Conservation (phyloP, 2,888 invertebrate genomes). For the Pasiphila rectangulata region DNA sequence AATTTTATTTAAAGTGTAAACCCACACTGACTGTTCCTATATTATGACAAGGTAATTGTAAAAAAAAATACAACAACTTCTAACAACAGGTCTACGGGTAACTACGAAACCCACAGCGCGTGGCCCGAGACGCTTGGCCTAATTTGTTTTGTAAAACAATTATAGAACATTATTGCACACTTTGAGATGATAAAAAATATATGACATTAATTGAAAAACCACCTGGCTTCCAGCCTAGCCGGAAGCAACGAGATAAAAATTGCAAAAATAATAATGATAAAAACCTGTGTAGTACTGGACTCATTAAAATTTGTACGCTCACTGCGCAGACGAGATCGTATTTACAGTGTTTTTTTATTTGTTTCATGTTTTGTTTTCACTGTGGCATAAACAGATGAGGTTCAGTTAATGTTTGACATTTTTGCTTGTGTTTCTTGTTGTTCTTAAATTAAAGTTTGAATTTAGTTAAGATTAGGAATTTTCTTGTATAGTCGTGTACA, state of each 20-base stretch:
- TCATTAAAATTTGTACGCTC: slow-evolving; percentile 70
- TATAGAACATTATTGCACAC: no score
- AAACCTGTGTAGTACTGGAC: slow-evolving; percentile 45
- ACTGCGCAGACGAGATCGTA: slow-evolving; percentile 53
- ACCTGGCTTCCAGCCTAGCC: neutral
- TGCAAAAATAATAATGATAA: slow-evolving; percentile 38
- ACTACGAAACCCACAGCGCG: no score
- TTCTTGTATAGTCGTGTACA: no score
- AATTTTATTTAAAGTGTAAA: no score
- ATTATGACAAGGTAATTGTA: no score
- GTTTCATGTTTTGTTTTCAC: slow-evolving; percentile 5
- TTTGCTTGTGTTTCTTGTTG: neutral
- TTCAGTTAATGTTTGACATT: slow-evolving; percentile 4
- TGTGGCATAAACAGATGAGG: slow-evolving; percentile 11
- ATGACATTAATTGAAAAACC: neutral
- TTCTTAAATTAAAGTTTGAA: neutral
- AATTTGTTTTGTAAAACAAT: no score
- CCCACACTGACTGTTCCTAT: no score
- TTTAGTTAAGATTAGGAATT: no score
- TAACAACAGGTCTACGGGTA: no score
- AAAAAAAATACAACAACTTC: no score
- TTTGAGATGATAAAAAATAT: no score
- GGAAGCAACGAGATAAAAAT: slow-evolving; percentile 20
- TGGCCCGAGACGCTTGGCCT: no score
- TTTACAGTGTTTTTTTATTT: slow-evolving; percentile 41